Evolutionary conservation across 2,888 invertebrate genomes (phyloP).

Genomic region (Tribolium freemani): DNA sequence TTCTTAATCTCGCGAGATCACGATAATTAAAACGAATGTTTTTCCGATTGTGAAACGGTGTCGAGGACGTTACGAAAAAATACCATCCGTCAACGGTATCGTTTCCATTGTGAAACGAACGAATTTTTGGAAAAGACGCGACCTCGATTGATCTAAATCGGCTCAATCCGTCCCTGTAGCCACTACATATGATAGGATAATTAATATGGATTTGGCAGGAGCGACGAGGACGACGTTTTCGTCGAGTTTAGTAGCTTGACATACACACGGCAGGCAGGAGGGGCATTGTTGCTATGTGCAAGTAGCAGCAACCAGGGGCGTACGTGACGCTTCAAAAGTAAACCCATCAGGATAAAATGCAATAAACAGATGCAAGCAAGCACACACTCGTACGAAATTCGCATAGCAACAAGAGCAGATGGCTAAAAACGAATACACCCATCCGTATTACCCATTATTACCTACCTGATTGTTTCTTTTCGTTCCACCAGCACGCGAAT

Average conservation of each 20-base stretch:
- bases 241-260: constrained; percentile 23
- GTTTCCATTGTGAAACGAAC: constrained; percentile 16
- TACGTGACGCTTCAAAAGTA: constrained; percentile 37
- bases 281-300: constrained; percentile 38
- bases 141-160: no score
- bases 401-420: constrained; percentile 41
- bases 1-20: constrained; percentile 46
- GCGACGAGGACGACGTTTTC: constrained; percentile 23
- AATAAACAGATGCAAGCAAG: constrained; percentile 39
- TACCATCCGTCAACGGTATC: constrained; percentile 11
- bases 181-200: constrained; percentile 9
- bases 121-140: no score
- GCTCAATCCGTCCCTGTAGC: constrained; percentile 15
- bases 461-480: background rate
- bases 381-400: constrained; percentile 16
- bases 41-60: constrained; percentile 23
- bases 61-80: constrained; percentile 26
- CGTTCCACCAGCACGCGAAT: background rate
- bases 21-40: constrained; percentile 50
- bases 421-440: constrained; percentile 33
- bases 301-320: constrained; percentile 19
- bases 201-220: constrained; percentile 39
- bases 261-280: background rate
- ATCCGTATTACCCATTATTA: constrained; percentile 11
- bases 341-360: constrained; percentile 40